Conservation (phyloP, 2,113 vertebrate species). For the Cricetomys ansorgei region DNA sequence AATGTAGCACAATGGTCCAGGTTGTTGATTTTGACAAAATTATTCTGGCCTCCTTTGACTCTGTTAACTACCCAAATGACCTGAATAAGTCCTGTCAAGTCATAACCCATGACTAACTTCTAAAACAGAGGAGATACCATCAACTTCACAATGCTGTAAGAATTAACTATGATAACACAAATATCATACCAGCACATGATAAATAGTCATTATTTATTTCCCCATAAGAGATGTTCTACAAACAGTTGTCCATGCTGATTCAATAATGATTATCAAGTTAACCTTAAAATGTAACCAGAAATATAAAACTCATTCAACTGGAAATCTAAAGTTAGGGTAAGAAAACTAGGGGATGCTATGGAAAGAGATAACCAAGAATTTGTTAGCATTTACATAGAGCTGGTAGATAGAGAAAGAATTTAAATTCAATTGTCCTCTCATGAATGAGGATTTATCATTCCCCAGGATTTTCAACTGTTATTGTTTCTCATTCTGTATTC, state of each 20-base stretch:
- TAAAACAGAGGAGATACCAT: background rate
- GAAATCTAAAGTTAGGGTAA: background rate
- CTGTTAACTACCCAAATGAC: background rate
- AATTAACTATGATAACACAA: background rate
- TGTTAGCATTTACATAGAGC: background rate
- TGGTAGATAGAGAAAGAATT: background rate
- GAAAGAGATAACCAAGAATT: background rate
- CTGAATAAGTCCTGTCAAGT: background rate
- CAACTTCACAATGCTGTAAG: background rate
- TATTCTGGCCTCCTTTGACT: background rate
- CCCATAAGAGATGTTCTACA: background rate
- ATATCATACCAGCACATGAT: background rate
- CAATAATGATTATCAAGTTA: background rate
- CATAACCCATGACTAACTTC: background rate
- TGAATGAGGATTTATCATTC: background rate
- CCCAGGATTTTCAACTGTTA: background rate
- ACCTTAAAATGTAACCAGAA: too few species aligned
- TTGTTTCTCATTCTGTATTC: background rate
- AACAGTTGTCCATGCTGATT: background rate
- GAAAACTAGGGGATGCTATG: too few species aligned
- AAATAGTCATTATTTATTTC: background rate
- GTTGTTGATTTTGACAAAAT: background rate
- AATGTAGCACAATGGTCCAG: background rate
- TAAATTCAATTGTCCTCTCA: background rate
- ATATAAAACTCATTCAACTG: background rate